Evolutionary conservation across 2,888 invertebrate genomes (phyloP), one percentile per base, ranked within the genome.

Genomic region (Leucophenga montana): DNA sequence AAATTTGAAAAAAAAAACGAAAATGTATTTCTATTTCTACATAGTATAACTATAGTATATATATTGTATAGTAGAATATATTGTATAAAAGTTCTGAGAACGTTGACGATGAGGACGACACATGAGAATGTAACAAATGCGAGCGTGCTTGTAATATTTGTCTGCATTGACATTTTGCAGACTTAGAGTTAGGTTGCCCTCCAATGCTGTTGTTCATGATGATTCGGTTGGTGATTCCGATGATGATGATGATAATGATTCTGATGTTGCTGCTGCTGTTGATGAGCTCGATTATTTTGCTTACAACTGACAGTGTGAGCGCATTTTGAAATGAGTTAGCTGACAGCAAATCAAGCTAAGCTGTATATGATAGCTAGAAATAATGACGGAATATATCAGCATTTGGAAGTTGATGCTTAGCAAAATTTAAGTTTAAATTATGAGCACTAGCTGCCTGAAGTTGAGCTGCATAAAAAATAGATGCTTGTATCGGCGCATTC

Each of bases 151-250:
- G 39, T 39, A 39, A 39, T 39, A 39, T 39, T 39, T 39, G 39
- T 76, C 80, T 82, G 75, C 74, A 73, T 74, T 78, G 75, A 59
- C 72, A 78, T 67, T 73, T 59, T 71, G 71, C 39, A 66, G 18
- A 66, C 27, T 16, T 14, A 20, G 33, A 22, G 68, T 65, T 69
- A 69, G 67, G 72, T 50, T 68, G 62, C 53, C 61, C 53, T 14
- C 71, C 70, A 69, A 64, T 79, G 73, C 75, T 77, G 74, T 76
- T 78, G 78, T 79, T 81, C 79, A 78, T 83, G 83, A 79, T 83
- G 83, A n/a, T 3, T n/a, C 27, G 82, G 81, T 78, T 83, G 83
- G 79, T 83, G 83, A n/a, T 3, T n/a, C 27, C 4, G 27, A 27
- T 27, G 27, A 27, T 27, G 27, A 27, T 27, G 27, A 27, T n/a